Percentiles rank a stretch among this genome's conserved stretches.
phyloP scores from a whole-genome alignment of 2,888 invertebrate species.

The Tiliacea aurago region DNA sequence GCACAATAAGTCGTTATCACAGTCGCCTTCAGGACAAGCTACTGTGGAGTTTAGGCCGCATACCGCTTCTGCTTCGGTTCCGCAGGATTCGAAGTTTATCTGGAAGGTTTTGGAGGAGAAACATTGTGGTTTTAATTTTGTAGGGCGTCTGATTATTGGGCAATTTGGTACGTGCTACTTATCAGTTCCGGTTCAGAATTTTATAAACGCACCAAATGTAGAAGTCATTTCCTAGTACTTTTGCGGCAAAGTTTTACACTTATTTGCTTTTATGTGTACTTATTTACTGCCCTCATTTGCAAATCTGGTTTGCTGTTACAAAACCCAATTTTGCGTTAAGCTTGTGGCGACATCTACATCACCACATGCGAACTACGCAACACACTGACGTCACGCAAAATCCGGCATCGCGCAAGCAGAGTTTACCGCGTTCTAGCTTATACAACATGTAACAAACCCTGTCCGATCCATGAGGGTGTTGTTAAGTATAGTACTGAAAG shows the following conservation, averaged over 20 bases:
- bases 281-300: too few species aligned
- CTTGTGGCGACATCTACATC: too few species aligned
- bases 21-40: slow-evolving; percentile 82
- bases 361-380: too few species aligned
- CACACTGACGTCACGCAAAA: too few species aligned
- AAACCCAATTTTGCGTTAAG: too few species aligned
- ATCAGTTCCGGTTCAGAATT: not conserved
- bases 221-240: not conserved
- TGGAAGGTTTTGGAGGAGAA: slow-evolving; percentile 47
- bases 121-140: not conserved
- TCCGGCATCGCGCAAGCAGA: too few species aligned
- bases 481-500: too few species aligned
- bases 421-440: too few species aligned
- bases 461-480: too few species aligned
- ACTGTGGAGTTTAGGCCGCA: slow-evolving; percentile 81
- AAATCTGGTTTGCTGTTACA: too few species aligned
- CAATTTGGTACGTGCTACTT: not conserved
- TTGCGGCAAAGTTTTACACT: not conserved
- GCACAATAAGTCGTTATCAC: slow-evolving; percentile 83
- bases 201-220: not conserved
- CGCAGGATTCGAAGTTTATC: slow-evolving; percentile 87
- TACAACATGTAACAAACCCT: too few species aligned
- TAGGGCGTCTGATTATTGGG: not conserved
- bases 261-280: not conserved
- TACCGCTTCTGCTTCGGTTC: slow-evolving; percentile 83